These are phyloP conservation scores for Cynoglossus semilaevis DNA, from an alignment of 2,113 vertebrate species.

Conservation along the genomic window DNA sequence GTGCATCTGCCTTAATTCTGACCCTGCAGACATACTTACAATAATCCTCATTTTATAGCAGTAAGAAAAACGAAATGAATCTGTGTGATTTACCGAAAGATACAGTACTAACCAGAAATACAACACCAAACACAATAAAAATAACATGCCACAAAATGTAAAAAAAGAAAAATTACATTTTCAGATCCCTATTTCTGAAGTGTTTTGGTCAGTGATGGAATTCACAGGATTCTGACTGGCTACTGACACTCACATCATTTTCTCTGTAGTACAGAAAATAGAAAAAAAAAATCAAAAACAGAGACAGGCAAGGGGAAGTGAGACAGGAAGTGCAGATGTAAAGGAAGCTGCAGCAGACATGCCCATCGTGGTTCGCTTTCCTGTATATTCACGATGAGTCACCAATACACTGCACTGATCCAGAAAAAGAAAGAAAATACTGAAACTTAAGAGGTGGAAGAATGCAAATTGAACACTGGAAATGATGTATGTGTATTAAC, in stretches of 20 bases:
- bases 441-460: no score
- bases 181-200: constrained; percentile 21
- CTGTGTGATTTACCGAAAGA: neutral
- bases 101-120: neutral
- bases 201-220: constrained; percentile 4
- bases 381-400: constrained; percentile 28
- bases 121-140: constrained; percentile 3
- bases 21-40: constrained; percentile 2
- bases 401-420: constrained; percentile 20
- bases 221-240: constrained; percentile 15
- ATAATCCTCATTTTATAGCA: neutral
- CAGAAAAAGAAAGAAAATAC: neutral
- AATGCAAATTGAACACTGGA: no score
- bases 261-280: constrained; percentile 1
- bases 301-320: constrained; percentile 52
- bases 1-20: constrained; percentile 7
- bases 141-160: constrained; percentile 9
- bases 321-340: constrained; percentile 44
- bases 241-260: neutral
- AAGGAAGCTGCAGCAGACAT: constrained; percentile 40
- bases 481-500: neutral
- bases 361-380: constrained; percentile 23
- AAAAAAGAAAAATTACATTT: constrained; percentile 8
- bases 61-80: neutral
- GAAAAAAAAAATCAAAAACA: constrained; percentile 2